Base-by-base conservation (phyloP, 1,140 invertebrate genomes). In the Drosophila cardini region DNA sequence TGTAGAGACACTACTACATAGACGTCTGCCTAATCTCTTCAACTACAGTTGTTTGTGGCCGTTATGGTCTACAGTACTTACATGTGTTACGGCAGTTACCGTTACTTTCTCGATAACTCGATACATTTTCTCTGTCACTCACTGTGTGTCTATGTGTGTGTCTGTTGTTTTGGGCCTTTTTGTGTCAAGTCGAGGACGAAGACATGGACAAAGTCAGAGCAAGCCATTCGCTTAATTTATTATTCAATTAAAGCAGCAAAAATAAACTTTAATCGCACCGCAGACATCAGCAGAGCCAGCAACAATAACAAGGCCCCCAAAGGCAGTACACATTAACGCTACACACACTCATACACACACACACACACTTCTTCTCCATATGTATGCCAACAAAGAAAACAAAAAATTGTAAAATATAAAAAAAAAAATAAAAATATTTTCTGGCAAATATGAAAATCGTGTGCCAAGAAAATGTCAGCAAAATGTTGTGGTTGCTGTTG, bases 161-260 rank as follows among this genome's bases (percentile, higher is more conserved):
- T 21, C 10, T 40, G 38, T 34, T 40, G 38, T 7, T 43, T 52
- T 42, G 69, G 43, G 75, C 64, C 75, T 53, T 69, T 64, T 52
- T 58, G 58, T 42, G 58, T 42, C 42, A 8, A n/a, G 21, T 13
- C n/a, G 46, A 32, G 26, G 46, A 13, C 13, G 40, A 18, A 34
- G 30, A n/a, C 48, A n/a, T 2, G 46, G 46, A 26, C 10, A 18
- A 50, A 18, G 18, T 18, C 46, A 50, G 21, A 18, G 10, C 48
- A 34, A 74, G 78, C 76, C 83, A 73, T 83, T 86, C 83, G 72
- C 83, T 53, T 86, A 87, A 86, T 87, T 87, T 86, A 86, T 86
- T 86, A 87, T 86, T 86, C 83, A 86, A 86, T 86, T 86, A 86
- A 86, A 86, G 72, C 79, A 52, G 72, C 79, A 83, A 86, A 86